Evolutionary conservation across 92 coral and sea anemone species (phyloP).

Genomic region (Blastomussa wellsi): DNA sequence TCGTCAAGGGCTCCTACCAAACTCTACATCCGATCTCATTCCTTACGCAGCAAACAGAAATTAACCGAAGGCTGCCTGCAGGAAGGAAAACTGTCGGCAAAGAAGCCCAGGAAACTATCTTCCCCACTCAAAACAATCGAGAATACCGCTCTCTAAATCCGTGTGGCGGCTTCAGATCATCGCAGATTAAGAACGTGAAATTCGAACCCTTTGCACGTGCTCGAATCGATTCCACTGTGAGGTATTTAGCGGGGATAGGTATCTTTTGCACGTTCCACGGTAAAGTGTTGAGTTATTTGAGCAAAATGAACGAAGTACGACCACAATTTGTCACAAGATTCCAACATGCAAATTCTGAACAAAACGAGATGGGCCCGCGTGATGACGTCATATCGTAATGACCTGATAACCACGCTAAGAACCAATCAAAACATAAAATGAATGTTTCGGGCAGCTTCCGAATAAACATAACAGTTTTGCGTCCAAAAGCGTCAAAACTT

Average conservation of each 20-base stretch:
- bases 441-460: not conserved
- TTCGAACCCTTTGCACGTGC: slow-evolving; percentile 46
- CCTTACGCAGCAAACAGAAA: slow-evolving; percentile 35
- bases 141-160: slow-evolving; percentile 17
- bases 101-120: slow-evolving; percentile 14
- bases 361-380: slow-evolving; percentile 39
- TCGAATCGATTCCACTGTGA: slow-evolving; percentile 20
- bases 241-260: not conserved
- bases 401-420: slow-evolving; percentile 19
- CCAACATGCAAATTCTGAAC: slow-evolving; percentile 45
- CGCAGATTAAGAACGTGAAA: slow-evolving; percentile 38
- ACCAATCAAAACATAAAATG: slow-evolving; percentile 36
- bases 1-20: slow-evolving; percentile 29
- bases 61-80: slow-evolving; percentile 27
- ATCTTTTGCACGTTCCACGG: slow-evolving; percentile 25
- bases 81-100: slow-evolving; percentile 34
- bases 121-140: slow-evolving; percentile 35
- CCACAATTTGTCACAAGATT: slow-evolving; percentile 38
- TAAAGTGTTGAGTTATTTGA: slow-evolving; percentile 13
- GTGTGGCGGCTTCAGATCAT: slow-evolving; percentile 37
- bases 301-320: slow-evolving; percentile 22
- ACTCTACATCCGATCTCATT: slow-evolving; percentile 39
- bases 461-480: not conserved
- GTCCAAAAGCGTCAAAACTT: not conserved
- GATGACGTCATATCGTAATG: slow-evolving; percentile 54